Base-by-base conservation (phyloP, 2,888 invertebrate species). In the Magallana nippona region DNA sequence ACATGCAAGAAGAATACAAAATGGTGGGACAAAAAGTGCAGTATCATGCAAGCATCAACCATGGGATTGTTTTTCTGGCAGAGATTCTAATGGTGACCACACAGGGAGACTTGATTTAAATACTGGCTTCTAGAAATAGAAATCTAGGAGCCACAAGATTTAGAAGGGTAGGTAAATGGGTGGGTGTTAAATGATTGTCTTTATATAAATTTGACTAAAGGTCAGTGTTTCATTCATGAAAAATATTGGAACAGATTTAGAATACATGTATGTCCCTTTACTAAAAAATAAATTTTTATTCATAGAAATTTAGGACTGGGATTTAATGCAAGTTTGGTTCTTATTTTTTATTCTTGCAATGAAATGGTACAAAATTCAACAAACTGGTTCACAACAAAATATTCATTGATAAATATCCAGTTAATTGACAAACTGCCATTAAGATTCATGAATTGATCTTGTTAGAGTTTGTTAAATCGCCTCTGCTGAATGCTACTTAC, bases 41-140 rank as follows among this genome's bases (percentile, higher is more conserved):
- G 71, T 71, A 71, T 71, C 71, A 71, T 71, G 71, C 71, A 71
- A 71, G 71, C 32, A 71, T 32, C 71, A 71, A 27, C 32, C 5
- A 71, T 15, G 27, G 32, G 71, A 71, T 71, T 71, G 71, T 71
- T 71, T 71, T 71, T 71, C 71, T 71, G 32, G 71, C 71, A 71
- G 71, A 32, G 32, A 71, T 13, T 71, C 22, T 32, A n/a, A 32
- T 22, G 22, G 71, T 27, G 71, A 15, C 71, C 71, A 71, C 71
- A 71, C 71, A 71, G 15, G 27, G 27, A 22, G 71, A 15, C 15
- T 71, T 15, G 13, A 71, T 71, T 71, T 71, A 32, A 44, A 3
- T 44, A 44, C 44, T 44, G 44, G 44, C 44, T 44, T 44, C 8
- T 8, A 44, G 44, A 44, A 44, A 44, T 44, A 44, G 8, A 44